These are phyloP conservation scores for Tinamus major DNA, from an alignment of 2,797 vertebrate species.

Conservation along the genomic window DNA sequence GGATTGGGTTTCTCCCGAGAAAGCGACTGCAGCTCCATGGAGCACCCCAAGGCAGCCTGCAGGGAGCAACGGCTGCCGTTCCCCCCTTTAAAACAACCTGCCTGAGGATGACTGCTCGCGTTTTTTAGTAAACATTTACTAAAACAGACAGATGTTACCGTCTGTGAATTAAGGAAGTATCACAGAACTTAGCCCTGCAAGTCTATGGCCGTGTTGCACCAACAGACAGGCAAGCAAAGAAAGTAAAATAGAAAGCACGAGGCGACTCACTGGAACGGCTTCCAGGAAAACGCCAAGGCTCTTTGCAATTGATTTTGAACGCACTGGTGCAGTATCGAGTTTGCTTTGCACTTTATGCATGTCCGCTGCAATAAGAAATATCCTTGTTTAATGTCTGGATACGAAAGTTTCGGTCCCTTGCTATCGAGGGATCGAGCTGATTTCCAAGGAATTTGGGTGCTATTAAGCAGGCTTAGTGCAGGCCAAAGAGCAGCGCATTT, in stretches of 20 bases:
- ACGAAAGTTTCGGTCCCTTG: background rate
- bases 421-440: no score
- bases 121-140: background rate
- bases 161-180: background rate
- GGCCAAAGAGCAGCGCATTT: background rate
- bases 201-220: fast-evolving
- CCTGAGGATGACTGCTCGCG: background rate
- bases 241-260: background rate
- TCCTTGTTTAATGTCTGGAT: no score
- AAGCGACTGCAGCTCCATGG: background rate
- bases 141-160: background rate
- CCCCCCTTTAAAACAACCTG: no score
- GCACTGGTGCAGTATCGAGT: no score
- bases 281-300: background rate
- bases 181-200: background rate
- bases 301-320: background rate
- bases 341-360: no score
- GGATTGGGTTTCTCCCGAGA: fast-evolving
- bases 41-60: fast-evolving
- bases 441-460: no score
- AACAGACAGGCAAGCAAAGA: fast-evolving
- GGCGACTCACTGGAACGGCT: background rate
- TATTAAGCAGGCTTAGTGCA: no score
- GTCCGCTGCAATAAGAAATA: no score
- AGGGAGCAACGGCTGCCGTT: no score